phyloP scores from a whole-genome alignment of 2,113 vertebrate genomes.

The Egretta garzetta region DNA sequence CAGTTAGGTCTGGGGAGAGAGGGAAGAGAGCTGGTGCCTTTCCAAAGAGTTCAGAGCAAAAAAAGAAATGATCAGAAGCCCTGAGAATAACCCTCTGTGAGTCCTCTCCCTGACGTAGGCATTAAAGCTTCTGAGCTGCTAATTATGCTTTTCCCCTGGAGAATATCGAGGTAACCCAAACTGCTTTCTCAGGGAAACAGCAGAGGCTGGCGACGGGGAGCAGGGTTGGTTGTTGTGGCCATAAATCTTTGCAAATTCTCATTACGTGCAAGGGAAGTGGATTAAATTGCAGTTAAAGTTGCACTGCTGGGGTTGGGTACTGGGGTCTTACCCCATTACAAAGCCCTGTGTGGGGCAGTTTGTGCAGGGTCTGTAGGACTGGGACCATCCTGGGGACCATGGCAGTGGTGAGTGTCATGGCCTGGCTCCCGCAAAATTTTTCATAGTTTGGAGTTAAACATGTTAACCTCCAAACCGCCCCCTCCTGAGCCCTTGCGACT shows the following conservation, averaged over 20 bases:
- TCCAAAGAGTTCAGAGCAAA: conserved; percentile 43
- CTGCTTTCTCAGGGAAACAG: background rate
- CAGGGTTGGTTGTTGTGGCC: background rate
- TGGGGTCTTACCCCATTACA: rapidly evolving
- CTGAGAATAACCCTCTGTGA: background rate
- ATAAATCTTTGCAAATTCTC: conserved; percentile 64
- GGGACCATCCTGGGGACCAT: rapidly evolving
- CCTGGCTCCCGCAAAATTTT: background rate
- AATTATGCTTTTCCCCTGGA: conserved; percentile 11
- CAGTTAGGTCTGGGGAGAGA: background rate
- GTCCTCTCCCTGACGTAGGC: background rate
- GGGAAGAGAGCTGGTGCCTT: conserved; percentile 6
- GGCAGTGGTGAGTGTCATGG: background rate
- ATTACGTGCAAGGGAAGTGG: background rate
- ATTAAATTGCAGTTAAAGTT: background rate
- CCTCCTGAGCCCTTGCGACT: background rate
- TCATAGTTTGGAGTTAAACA: background rate
- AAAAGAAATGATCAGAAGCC: conserved; percentile 49
- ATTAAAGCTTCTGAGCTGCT: conserved; percentile 47
- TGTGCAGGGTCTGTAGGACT: background rate
- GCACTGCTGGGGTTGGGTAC: background rate
- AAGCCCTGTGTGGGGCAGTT: background rate
- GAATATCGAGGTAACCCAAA: conserved; percentile 18
- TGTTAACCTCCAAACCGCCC: background rate
- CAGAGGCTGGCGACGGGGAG: background rate